Percentiles rank a stretch among this genome's conserved stretches.
phyloP scores from a whole-genome alignment of 2,113 vertebrate species.

The Nycticorax nycticorax region DNA sequence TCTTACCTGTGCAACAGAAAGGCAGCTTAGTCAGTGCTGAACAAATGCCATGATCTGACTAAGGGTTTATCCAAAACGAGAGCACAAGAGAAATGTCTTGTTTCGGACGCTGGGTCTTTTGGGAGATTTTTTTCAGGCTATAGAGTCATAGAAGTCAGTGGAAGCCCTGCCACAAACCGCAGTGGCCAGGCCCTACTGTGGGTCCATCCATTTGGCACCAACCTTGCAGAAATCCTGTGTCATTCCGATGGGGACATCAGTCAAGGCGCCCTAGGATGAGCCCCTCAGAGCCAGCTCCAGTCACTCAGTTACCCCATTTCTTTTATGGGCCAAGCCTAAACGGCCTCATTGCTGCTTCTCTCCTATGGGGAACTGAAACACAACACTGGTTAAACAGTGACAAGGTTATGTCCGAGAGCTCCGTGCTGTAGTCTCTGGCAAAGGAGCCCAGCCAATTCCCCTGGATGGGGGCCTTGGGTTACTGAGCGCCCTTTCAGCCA shows the following conservation, averaged over 20 bases:
- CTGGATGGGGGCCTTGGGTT: not conserved
- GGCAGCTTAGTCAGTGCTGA: conserved; percentile 7
- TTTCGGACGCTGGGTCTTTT: not conserved
- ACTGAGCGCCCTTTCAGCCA: not conserved
- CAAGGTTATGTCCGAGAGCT: not conserved
- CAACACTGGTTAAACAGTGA: not conserved
- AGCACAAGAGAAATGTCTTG: not conserved
- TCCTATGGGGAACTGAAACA: not conserved
- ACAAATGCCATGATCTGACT: not conserved
- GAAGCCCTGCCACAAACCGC: not conserved
- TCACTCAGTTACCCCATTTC: not conserved
- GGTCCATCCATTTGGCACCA: not conserved
- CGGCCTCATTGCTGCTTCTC: not conserved
- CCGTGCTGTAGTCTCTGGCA: not conserved
- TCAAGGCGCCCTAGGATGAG: accelerated
- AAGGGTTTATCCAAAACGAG: not conserved
- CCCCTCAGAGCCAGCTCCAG: not conserved
- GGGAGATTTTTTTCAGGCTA: not conserved
- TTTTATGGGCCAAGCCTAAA: not conserved
- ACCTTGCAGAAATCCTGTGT: not conserved
- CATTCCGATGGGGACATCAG: not conserved
- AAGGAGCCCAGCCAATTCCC: not conserved
- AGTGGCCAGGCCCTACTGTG: not conserved
- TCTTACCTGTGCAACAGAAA: not conserved
- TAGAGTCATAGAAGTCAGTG: not conserved